A percentile compares a stretch with the other conserved stretches of the same genome.
Conservation (phyloP, 1,140 invertebrate species). For the Drosophila pallidifrons region DNA sequence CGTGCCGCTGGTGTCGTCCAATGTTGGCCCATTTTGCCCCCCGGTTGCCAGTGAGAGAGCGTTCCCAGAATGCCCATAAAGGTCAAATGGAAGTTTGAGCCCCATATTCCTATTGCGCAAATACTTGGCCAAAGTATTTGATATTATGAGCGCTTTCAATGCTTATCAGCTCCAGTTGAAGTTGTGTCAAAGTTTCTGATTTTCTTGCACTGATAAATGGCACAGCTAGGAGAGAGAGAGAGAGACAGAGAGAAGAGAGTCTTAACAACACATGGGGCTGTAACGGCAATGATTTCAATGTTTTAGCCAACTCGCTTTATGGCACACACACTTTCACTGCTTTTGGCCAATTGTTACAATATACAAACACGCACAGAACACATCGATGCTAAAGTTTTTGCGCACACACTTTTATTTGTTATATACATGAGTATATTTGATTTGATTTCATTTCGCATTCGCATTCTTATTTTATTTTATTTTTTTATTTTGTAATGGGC, state of each 20-base stretch:
- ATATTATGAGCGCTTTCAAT: constrained; percentile 44
- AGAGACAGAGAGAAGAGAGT: not conserved
- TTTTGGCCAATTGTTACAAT: constrained; percentile 44
- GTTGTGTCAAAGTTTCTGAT: constrained; percentile 58
- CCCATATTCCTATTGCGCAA: constrained; percentile 53
- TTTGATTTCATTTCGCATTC: constrained; percentile 11
- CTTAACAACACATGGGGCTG: constrained; percentile 19
- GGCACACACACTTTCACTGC: constrained; percentile 42
- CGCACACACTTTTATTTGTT: constrained; percentile 43
- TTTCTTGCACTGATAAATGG: constrained; percentile 36
- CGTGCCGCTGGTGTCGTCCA: constrained; percentile 14
- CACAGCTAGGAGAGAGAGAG: not conserved
- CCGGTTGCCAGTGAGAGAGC: not conserved
- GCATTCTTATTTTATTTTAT: constrained; percentile 21
- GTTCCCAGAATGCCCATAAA: constrained; percentile 48
- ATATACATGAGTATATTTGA: constrained; percentile 25
- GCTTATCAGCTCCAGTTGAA: constrained; percentile 63
- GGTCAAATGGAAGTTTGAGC: constrained; percentile 35
- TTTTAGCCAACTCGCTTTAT: constrained; percentile 57
- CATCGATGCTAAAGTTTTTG: constrained; percentile 12
- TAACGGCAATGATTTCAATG: constrained; percentile 38
- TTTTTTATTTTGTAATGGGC: no score
- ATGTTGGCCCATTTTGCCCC: not conserved
- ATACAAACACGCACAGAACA: constrained; percentile 13
- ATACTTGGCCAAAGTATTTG: constrained; percentile 64